These are phyloP conservation scores for Allacma fusca DNA, from an alignment of 2,888 invertebrate genomes.

Conservation along the genomic window DNA sequence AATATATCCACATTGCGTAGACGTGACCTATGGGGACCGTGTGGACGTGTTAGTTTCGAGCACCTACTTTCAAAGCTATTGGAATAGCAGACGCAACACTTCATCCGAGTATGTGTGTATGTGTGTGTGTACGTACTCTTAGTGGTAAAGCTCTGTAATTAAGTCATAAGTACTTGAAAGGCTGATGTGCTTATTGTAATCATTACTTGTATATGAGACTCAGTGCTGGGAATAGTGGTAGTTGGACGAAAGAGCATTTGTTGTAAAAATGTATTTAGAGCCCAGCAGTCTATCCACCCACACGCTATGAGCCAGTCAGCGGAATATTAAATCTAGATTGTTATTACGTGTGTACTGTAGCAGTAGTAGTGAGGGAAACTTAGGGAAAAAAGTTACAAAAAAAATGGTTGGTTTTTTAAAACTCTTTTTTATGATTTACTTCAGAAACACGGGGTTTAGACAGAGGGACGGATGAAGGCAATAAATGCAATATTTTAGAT, in stretches of 20 bases:
- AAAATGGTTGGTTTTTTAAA: neutral
- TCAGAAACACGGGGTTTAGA: neutral
- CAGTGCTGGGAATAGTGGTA: neutral
- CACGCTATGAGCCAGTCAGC: slow-evolving; percentile 22
- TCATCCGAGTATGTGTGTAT: too few species aligned
- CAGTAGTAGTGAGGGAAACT: neutral
- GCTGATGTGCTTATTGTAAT: too few species aligned
- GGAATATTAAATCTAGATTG: slow-evolving; percentile 30
- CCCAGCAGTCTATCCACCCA: slow-evolving; percentile 24
- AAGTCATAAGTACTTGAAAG: too few species aligned
- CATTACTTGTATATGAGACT: too few species aligned
- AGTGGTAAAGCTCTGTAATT: too few species aligned
- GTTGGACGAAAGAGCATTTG: neutral
- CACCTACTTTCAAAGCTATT: too few species aligned
- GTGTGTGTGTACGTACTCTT: too few species aligned
- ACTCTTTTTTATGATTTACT: slow-evolving; percentile 4
- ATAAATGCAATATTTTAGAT: slow-evolving; percentile 35
- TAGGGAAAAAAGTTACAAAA: neutral
- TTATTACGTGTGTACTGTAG: slow-evolving; percentile 5
- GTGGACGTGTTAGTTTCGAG: too few species aligned
- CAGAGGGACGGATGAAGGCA: slow-evolving; percentile 23
- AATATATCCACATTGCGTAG: too few species aligned
- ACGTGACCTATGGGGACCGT: too few species aligned
- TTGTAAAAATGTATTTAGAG: neutral
- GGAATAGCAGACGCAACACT: too few species aligned